Percentiles rank a stretch among this genome's conserved stretches.
Evolutionary conservation across 1,140 invertebrate genomes (phyloP).

Genomic region (Stratiolaelaps scimitus): DNA sequence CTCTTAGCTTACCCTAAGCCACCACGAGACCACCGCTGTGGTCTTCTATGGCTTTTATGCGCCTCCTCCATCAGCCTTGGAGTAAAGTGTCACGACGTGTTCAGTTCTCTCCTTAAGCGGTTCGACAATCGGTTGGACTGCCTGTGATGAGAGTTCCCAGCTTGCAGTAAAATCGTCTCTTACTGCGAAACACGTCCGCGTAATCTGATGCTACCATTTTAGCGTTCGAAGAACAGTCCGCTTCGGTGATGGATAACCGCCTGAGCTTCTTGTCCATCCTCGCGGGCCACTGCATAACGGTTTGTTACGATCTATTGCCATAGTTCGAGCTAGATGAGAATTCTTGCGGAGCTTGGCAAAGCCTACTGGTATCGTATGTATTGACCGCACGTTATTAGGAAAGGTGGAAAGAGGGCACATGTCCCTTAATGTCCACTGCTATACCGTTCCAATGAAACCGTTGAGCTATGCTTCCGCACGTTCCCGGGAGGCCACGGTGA

Average conservation of each 20-base stretch:
- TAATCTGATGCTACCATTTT: background rate
- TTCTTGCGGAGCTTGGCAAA: background rate
- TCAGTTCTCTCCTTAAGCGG: background rate
- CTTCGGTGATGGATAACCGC: background rate
- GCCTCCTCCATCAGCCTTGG: background rate
- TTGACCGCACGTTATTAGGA: too few relatives aligned
- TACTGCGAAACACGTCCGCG: background rate
- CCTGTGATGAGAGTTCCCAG: background rate
- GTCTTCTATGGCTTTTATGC: background rate
- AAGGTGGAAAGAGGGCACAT: background rate
- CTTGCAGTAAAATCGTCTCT: background rate
- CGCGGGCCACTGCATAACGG: background rate
- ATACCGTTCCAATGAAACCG: background rate
- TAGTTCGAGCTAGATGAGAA: background rate
- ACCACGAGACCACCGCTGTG: too few relatives aligned
- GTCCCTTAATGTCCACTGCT: background rate
- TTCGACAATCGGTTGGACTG: background rate
- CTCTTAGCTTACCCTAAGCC: too few relatives aligned
- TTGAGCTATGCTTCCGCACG: too few relatives aligned
- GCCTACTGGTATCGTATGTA: background rate
- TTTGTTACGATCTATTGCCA: background rate
- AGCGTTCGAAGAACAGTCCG: background rate
- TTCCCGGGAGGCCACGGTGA: too few relatives aligned
- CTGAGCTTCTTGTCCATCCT: background rate
- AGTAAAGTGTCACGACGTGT: background rate